Evolutionary conservation across 1,140 invertebrate genomes (phyloP).

Genomic region (Drosophila aff.): DNA sequence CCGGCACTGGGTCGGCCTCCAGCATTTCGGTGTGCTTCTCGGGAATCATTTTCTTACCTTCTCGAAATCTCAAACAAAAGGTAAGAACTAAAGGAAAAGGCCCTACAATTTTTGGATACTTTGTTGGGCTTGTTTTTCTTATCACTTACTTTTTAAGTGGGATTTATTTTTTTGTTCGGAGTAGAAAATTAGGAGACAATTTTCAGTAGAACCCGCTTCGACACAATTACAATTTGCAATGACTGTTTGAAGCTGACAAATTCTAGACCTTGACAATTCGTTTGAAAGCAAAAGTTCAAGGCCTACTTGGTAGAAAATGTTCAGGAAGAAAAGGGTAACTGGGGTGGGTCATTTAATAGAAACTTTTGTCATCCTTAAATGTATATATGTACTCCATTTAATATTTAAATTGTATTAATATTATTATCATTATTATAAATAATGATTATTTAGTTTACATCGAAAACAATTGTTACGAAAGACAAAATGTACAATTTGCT

Average conservation of each 20-base stretch:
- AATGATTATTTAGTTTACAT: neutral
- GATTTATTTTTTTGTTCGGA: neutral
- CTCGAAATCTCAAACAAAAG: neutral
- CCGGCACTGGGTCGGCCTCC: neutral
- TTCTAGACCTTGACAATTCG: neutral
- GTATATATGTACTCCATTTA: neutral
- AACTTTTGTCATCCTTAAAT: neutral
- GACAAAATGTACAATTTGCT: neutral
- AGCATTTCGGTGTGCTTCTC: neutral
- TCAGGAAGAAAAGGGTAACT: neutral
- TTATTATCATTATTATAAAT: neutral
- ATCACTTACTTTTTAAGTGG: neutral
- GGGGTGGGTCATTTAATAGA: rapidly evolving
- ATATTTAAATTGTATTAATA: neutral
- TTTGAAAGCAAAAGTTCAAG: neutral
- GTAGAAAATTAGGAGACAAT: neutral
- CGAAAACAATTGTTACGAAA: neutral
- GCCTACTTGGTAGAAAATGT: neutral
- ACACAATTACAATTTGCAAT: neutral
- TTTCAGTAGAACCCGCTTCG: neutral
- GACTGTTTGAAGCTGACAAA: neutral
- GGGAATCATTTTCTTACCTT: neutral
- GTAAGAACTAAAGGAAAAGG: neutral
- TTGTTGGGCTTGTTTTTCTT: neutral
- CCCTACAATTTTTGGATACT: neutral